phyloP scores from a whole-genome alignment of 1,140 invertebrate species.

The Brachionus angularis region DNA sequence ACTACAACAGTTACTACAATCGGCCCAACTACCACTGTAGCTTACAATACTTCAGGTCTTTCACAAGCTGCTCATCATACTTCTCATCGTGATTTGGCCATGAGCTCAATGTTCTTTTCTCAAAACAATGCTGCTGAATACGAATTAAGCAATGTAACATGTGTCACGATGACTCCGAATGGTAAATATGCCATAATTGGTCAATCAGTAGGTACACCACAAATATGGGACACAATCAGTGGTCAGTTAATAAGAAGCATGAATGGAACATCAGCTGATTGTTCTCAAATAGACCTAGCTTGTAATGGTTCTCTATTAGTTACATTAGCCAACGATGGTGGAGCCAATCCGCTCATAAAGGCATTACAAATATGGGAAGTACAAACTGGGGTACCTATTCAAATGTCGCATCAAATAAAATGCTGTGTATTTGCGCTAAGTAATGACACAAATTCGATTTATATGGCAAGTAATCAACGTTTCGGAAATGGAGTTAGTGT shows the following conservation, averaged over 20 bases:
- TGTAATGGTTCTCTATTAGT: conserved; percentile 42
- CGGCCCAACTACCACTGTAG: neutral
- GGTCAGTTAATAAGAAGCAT: conserved; percentile 24
- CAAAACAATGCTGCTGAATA: conserved; percentile 32
- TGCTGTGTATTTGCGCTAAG: conserved; percentile 41
- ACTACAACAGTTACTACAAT: conserved; percentile 4
- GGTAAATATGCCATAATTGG: conserved; percentile 44
- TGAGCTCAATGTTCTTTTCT: conserved; percentile 32
- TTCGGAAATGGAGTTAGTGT: conserved; percentile 41
- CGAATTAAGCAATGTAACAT: conserved; percentile 34
- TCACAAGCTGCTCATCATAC: conserved; percentile 3
- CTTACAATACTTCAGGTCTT: neutral
- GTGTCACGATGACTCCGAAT: conserved; percentile 36
- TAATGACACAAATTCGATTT: conserved; percentile 33
- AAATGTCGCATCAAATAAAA: conserved; percentile 45
- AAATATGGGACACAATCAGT: conserved; percentile 41
- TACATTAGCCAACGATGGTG: conserved; percentile 31
- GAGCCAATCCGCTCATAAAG: neutral
- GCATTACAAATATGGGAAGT: conserved; percentile 43
- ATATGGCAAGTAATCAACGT: conserved; percentile 44
- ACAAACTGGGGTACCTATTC: conserved; percentile 19
- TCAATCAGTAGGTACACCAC: conserved; percentile 26
- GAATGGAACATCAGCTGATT: neutral
- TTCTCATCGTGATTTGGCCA: conserved; percentile 22
- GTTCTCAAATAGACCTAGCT: conserved; percentile 13